phyloP scores from a whole-genome alignment of 2,797 vertebrate genomes.

The Paramormyrops hopkinsi region DNA sequence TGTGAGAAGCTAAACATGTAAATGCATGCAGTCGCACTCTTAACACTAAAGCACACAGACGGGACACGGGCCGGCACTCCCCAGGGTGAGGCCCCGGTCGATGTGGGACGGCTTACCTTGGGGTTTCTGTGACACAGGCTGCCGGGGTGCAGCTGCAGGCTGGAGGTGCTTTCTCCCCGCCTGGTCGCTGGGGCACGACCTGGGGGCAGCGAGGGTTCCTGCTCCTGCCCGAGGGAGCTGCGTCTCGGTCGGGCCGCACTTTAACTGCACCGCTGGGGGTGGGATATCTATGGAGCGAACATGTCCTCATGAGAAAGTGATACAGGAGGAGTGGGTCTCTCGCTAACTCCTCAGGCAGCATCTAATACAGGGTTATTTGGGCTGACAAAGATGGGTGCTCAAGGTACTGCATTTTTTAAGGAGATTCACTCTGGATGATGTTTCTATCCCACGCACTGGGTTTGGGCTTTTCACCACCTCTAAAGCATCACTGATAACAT shows the following conservation, averaged over 20 bases:
- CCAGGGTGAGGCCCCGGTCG: background rate
- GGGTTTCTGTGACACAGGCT: conserved; percentile 68
- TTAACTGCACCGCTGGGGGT: conserved; percentile 57
- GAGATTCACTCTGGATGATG: background rate
- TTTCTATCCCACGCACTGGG: background rate
- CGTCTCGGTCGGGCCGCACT: conserved; percentile 64
- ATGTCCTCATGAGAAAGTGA: background rate
- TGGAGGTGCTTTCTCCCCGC: conserved; percentile 61
- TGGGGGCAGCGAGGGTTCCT: conserved; percentile 51
- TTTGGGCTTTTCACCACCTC: background rate
- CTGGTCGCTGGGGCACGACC: conserved; percentile 62
- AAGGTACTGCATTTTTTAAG: background rate
- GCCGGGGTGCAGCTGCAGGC: conserved; percentile 55
- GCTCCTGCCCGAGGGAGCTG: conserved; percentile 50
- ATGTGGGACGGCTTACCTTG: conserved; percentile 59
- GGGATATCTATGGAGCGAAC: conserved; percentile 56
- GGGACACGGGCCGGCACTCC: background rate
- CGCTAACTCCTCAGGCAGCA: background rate
- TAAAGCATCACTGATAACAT: background rate
- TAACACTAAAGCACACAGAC: background rate
- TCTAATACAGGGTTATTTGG: background rate
- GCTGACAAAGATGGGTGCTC: background rate
- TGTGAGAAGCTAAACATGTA: background rate
- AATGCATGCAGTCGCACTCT: background rate
- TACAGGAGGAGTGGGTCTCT: background rate